Evolutionary conservation across 2,113 vertebrate species (phyloP).

Genomic region (Eclectus roratus): DNA sequence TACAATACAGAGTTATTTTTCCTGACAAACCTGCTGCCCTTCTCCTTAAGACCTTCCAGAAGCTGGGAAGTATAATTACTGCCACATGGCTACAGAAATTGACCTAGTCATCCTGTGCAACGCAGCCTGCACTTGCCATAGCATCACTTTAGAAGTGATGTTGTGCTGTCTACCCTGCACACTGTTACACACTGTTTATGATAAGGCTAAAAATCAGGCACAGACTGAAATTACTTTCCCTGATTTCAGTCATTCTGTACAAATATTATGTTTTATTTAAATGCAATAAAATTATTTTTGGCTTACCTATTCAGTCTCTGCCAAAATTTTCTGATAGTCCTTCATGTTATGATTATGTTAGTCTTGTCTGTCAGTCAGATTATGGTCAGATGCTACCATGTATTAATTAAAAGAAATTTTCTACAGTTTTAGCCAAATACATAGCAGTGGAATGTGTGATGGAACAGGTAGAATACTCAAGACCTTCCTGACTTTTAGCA

Average conservation of each 20-base stretch:
- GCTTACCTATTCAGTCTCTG: not conserved
- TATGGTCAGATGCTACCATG: not conserved
- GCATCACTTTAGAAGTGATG: not conserved
- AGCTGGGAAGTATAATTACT: not conserved
- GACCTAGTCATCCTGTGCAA: not conserved
- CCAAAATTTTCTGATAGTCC: not conserved
- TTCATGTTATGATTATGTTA: not conserved
- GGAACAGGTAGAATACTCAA: not conserved
- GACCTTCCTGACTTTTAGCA: not conserved
- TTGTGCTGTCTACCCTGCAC: not conserved
- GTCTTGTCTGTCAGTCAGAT: not conserved
- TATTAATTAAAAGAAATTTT: not conserved
- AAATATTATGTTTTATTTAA: not conserved
- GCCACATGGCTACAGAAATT: not conserved
- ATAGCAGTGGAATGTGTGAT: not conserved
- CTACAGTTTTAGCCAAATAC: not conserved
- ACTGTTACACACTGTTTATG: not conserved
- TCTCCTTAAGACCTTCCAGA: not conserved
- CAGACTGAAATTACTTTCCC: not conserved
- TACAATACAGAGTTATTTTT: not conserved
- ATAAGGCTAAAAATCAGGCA: not conserved
- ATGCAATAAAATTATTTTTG: not conserved
- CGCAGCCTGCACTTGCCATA: not conserved
- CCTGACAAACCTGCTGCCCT: not conserved
- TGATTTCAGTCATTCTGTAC: not conserved